Base-by-base conservation (phyloP, 2,797 vertebrate species). In the Delichon dasypus region DNA sequence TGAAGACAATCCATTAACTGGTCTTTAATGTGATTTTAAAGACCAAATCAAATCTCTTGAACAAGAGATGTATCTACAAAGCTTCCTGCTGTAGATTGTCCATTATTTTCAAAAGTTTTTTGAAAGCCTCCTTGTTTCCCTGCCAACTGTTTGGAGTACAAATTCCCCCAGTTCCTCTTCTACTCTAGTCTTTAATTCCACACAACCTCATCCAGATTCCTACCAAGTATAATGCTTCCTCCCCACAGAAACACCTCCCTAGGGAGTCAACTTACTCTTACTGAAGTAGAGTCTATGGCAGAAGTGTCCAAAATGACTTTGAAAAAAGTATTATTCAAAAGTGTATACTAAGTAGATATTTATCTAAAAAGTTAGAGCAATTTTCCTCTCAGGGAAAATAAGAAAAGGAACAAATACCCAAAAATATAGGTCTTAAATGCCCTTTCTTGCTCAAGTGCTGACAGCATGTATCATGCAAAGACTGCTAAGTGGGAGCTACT, bases 401-500 rank as follows among this genome's bases (percentile, higher is more conserved):
- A n/a, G 29, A 71, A 74, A 91, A 91, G 18, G 22, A 93, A 86
- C 19, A 87, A 90, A 88, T 11, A 61, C 18, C 3, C 14, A 42
- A 23, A 76, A 82, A n/a, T 15, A 54, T 0, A 81, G 51, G 47
- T 55, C 19, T 68, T 77, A 48, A 91, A 76, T 85, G 27, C 26
- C 32, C 55, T 67, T 81, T 78, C 61, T 61, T 61, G 26, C 71
- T 92, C 29, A 71, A 93, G 36, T 29, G 30, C 50, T 92, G 88
- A 81, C 64, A 91, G 79, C 58, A 62, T 25, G 21, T 14, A 85
- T 71, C n/a, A 38, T 34, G 36, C 18, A 30, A 81, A 89, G 64
- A 70, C 29, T 85, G 62, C 48, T 88, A 73, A 89, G 88, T 93
- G 76, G 74, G 80, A 94, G 51, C 66, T 75, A 67, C 30, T 83